These are phyloP conservation scores for Porites evermanni DNA, from an alignment of 92 coral and sea anemone species.

Conservation along the genomic window DNA sequence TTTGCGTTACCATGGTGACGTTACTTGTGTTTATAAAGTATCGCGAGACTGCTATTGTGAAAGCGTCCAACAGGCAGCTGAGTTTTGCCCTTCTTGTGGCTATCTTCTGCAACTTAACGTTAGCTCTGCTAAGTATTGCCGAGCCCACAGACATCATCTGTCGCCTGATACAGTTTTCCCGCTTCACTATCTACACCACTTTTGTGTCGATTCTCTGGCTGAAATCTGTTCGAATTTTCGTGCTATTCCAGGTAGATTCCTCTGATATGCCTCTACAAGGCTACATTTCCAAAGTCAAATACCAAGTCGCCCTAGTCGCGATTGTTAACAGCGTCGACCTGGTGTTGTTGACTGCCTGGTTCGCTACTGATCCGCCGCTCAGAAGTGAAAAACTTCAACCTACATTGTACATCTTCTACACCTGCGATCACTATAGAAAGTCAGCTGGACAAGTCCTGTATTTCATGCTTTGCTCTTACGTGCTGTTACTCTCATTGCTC, in stretches of 20 bases:
- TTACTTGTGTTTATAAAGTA: slow-evolving; percentile 40
- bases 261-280: slow-evolving; percentile 15
- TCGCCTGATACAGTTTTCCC: slow-evolving; percentile 54
- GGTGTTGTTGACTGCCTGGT: slow-evolving; percentile 32
- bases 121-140: slow-evolving; percentile 50
- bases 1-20: slow-evolving; percentile 27
- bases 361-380: slow-evolving; percentile 27
- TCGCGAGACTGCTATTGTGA: slow-evolving; percentile 65
- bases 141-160: slow-evolving; percentile 51
- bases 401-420: slow-evolving; percentile 21
- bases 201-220: slow-evolving; percentile 65
- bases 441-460: slow-evolving; percentile 22
- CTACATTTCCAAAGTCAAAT: slow-evolving; percentile 28
- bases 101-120: slow-evolving; percentile 47
- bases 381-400: slow-evolving; percentile 11
- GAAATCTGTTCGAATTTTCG: slow-evolving; percentile 68
- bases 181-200: slow-evolving; percentile 62
- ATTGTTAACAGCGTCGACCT: slow-evolving; percentile 25
- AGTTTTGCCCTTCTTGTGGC: slow-evolving; percentile 62
- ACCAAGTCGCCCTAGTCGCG: slow-evolving; percentile 33
- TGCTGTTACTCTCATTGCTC: slow-evolving; percentile 34
- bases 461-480: slow-evolving; percentile 27
- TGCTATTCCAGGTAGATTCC: slow-evolving; percentile 43
- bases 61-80: slow-evolving; percentile 68
- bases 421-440: slow-evolving; percentile 13